A percentile compares a stretch with the other conserved stretches of the same genome.
phyloP scores from a whole-genome alignment of 2,888 invertebrate species.

The Tenthredo notha region DNA sequence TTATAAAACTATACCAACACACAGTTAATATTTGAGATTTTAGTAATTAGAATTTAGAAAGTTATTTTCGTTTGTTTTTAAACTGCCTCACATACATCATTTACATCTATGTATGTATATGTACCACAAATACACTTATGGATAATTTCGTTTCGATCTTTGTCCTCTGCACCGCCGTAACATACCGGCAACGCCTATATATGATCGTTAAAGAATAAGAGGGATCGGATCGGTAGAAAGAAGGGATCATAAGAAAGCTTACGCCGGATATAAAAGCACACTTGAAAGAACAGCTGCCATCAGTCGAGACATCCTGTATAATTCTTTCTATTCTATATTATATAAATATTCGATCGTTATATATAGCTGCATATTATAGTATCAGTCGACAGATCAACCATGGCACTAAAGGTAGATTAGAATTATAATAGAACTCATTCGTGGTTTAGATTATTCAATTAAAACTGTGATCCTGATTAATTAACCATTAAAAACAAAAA shows the following conservation, averaged over 20 bases:
- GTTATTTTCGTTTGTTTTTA: constrained; percentile 43
- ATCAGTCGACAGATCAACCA: not conserved
- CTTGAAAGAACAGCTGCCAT: constrained; percentile 12
- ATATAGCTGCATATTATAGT: not conserved
- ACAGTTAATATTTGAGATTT: not conserved
- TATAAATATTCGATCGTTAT: not conserved
- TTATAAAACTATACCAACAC: not conserved
- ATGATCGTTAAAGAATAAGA: not conserved
- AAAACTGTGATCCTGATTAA: not conserved
- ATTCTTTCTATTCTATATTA: constrained; percentile 25
- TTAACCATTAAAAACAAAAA: too few relatives aligned
- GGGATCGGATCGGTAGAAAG: not conserved
- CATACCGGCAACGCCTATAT: not conserved
- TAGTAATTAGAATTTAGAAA: constrained; percentile 50
- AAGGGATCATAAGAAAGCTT: constrained; percentile 37
- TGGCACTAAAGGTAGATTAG: constrained; percentile 34
- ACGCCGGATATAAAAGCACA: constrained; percentile 37
- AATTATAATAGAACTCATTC: not conserved
- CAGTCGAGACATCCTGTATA: constrained; percentile 34
- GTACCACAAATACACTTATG: not conserved
- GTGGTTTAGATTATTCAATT: not conserved
- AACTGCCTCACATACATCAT: not conserved
- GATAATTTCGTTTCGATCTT: constrained; percentile 6
- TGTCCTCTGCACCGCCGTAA: not conserved
- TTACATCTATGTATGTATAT: too few relatives aligned